Evolutionary conservation across 2,797 vertebrate species (phyloP).

Genomic region (Epinephelus awoara): DNA sequence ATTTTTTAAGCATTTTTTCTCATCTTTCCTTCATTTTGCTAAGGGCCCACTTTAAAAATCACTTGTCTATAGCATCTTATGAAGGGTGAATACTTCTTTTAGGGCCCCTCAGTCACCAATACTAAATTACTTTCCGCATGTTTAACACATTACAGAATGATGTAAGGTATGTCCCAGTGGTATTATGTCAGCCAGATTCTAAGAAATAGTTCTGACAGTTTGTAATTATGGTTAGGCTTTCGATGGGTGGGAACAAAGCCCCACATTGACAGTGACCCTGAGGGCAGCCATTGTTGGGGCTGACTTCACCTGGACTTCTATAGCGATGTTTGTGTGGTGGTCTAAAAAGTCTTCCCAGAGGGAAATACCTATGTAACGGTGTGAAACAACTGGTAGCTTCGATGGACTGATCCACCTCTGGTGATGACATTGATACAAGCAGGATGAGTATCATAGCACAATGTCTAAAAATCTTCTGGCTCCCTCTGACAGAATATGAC

Average conservation of each 20-base stretch:
- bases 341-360: slow-evolving; percentile 47
- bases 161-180: slow-evolving; percentile 35
- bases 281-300: slow-evolving; percentile 63
- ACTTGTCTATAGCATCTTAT: neutral
- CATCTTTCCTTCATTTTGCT: too few species aligned
- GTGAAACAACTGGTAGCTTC: slow-evolving; percentile 34
- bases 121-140: slow-evolving; percentile 24
- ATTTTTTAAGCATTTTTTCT: too few species aligned
- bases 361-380: slow-evolving; percentile 55
- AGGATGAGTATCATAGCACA: slow-evolving; percentile 1
- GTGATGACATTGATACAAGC: slow-evolving; percentile 57
- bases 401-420: slow-evolving; percentile 38
- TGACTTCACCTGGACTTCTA: slow-evolving; percentile 51
- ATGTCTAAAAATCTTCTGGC: slow-evolving; percentile 18
- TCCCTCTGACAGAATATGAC: slow-evolving; percentile 22
- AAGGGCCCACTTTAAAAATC: too few species aligned
- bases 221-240: slow-evolving; percentile 47
- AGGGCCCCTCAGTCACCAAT: neutral
- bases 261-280: slow-evolving; percentile 50
- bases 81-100: slow-evolving; percentile 3
- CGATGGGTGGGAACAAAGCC: slow-evolving; percentile 54
- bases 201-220: slow-evolving; percentile 41
- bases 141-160: slow-evolving; percentile 45
- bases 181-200: slow-evolving; percentile 33
- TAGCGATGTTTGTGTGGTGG: slow-evolving; percentile 34